Evolutionary conservation across 2,113 vertebrate genomes (phyloP).

Genomic region (Ciconia boyciana): DNA sequence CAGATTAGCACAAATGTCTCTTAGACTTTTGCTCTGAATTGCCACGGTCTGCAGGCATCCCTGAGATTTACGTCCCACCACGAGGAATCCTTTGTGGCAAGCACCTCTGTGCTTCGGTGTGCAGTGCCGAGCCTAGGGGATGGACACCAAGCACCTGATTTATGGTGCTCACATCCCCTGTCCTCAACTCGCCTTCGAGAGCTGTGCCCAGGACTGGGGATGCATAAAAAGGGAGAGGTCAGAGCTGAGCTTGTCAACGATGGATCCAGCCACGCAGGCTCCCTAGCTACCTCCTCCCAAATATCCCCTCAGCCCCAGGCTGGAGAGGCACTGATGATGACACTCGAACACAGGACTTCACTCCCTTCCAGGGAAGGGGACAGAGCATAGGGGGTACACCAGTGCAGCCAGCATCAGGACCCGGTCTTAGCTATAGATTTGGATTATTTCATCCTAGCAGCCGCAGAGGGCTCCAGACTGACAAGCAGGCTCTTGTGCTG

Average conservation of each 20-base stretch:
- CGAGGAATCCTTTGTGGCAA: not conserved
- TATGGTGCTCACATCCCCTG: not conserved
- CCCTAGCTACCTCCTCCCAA: not conserved
- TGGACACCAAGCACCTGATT: not conserved
- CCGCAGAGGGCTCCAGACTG: not conserved
- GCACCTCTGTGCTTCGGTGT: not conserved
- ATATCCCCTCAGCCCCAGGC: not conserved
- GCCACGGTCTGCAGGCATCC: not conserved
- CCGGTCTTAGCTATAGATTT: rapidly evolving
- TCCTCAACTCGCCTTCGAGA: not conserved
- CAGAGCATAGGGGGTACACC: not conserved
- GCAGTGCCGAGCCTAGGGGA: not conserved
- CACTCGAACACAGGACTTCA: not conserved
- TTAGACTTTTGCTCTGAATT: not conserved
- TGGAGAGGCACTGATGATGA: not conserved
- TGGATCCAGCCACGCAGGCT: not conserved
- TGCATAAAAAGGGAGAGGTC: not conserved
- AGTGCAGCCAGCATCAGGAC: not conserved
- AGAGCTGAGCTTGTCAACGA: not conserved
- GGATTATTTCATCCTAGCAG: not conserved
- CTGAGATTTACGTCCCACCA: not conserved
- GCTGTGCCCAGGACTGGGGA: not conserved
- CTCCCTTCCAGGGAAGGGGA: not conserved
- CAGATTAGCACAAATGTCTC: not conserved
- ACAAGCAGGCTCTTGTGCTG: not conserved